These are phyloP conservation scores for Sternarchorhynchus goeldii DNA, from an alignment of 2,797 vertebrate genomes.

Conservation along the genomic window DNA sequence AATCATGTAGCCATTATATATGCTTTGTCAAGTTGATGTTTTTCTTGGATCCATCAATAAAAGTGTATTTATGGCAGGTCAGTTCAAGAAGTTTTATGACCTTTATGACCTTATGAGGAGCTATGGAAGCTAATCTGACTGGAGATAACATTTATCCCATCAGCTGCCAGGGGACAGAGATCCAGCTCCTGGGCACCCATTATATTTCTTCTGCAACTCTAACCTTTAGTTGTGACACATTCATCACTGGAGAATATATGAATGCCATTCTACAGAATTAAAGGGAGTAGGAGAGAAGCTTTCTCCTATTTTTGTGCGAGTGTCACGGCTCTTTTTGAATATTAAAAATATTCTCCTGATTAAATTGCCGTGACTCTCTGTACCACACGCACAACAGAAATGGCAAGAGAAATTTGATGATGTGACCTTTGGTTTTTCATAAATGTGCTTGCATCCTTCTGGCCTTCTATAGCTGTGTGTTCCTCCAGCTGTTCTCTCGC, in stretches of 20 bases:
- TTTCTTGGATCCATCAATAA: no score
- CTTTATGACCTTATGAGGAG: no score
- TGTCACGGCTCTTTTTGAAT: not conserved
- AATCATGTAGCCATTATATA: no score
- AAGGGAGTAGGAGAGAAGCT: not conserved
- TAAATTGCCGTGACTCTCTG: not conserved
- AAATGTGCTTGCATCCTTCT: constrained; percentile 1
- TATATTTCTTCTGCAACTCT: constrained; percentile 5
- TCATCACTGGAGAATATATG: constrained; percentile 11
- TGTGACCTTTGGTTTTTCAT: constrained; percentile 4
- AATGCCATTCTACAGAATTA: not conserved
- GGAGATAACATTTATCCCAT: no score
- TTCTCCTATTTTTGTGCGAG: not conserved
- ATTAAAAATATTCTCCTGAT: not conserved
- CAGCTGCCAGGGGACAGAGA: no score
- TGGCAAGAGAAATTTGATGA: not conserved
- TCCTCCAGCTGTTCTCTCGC: not conserved
- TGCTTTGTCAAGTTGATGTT: no score
- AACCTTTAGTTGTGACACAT: constrained; percentile 17
- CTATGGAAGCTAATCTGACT: no score
- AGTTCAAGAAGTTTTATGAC: no score
- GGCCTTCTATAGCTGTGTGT: not conserved
- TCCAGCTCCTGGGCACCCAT: not conserved
- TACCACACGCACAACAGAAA: not conserved
- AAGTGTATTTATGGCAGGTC: no score